Evolutionary conservation across 92 coral and sea anemone species (phyloP).

Genomic region (Bergia sp.): DNA sequence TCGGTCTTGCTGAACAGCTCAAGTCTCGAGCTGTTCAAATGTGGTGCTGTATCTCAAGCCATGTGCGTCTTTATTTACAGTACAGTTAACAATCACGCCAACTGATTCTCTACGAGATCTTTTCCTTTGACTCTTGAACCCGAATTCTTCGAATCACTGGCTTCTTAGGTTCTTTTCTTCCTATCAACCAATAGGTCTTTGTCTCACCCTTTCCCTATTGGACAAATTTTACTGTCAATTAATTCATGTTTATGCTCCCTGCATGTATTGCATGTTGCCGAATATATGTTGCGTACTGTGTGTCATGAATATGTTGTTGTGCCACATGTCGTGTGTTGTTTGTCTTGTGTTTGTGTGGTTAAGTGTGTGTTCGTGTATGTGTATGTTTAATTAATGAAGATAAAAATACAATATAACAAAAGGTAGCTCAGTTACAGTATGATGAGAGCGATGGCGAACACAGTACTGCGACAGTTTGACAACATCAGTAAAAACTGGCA

Average conservation of each 20-base stretch:
- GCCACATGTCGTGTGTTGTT: not conserved
- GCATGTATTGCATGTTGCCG: too few species aligned
- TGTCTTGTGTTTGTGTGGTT: not conserved
- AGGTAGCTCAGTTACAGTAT: not conserved
- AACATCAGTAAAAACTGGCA: too few species aligned
- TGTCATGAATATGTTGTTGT: not conserved
- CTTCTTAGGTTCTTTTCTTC: conserved; percentile 40
- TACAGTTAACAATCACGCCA: not conserved
- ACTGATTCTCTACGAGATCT: not conserved
- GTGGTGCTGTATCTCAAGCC: too few species aligned
- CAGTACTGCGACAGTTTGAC: too few species aligned
- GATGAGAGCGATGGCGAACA: not conserved
- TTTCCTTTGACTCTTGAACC: not conserved
- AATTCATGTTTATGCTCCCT: not conserved
- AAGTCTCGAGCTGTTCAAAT: not conserved
- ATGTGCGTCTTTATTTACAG: not conserved
- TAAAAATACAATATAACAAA: not conserved
- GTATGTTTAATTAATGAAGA: not conserved
- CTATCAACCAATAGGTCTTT: conserved; percentile 76
- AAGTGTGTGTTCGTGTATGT: not conserved
- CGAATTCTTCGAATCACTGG: conserved; percentile 13
- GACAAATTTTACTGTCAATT: not conserved
- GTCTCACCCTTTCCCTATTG: conserved; percentile 69
- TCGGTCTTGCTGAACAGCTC: not conserved
- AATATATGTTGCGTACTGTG: too few species aligned